A percentile compares a stretch with the other conserved stretches of the same genome.
Evolutionary conservation across 2,888 invertebrate genomes (phyloP).

Genomic region (Trisateles emortualis): DNA sequence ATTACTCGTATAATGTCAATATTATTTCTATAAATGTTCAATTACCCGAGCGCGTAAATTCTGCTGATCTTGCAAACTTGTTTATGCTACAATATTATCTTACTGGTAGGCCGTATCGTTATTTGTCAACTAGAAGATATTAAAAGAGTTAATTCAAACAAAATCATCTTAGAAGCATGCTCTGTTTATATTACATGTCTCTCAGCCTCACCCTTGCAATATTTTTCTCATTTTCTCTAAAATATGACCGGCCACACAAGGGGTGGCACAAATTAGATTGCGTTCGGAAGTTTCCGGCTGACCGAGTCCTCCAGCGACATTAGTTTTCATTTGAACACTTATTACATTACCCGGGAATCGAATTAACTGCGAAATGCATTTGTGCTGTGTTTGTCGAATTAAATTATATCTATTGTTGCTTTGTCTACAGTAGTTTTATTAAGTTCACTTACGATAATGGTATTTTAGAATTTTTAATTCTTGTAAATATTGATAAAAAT

Average conservation of each 20-base stretch:
- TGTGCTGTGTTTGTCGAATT: slow-evolving; percentile 15
- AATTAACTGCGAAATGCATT: slow-evolving; percentile 52
- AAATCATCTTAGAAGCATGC: not conserved
- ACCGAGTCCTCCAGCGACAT: slow-evolving; percentile 64
- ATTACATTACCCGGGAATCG: slow-evolving; percentile 64
- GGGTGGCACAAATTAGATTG: slow-evolving; percentile 77
- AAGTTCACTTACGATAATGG: not conserved
- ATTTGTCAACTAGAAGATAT: no score
- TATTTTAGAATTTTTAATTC: no score
- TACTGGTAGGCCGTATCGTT: no score
- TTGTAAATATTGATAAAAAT: no score
- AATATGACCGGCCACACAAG: slow-evolving; percentile 14
- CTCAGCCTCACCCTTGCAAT: slow-evolving; percentile 12
- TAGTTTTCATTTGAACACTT: slow-evolving; percentile 79
- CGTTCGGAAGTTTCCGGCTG: slow-evolving; percentile 67
- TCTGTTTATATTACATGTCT: not conserved
- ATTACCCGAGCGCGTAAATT: no score
- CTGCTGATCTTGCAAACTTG: no score
- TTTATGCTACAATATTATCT: no score
- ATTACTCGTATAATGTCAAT: no score
- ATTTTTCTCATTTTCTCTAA: slow-evolving; percentile 22
- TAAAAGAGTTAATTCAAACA: not conserved
- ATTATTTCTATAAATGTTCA: no score
- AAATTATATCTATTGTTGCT: not conserved
- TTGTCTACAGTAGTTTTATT: not conserved